Evolutionary conservation across 2,888 invertebrate species (phyloP).

Genomic region (Hofmannophila pseudospretella): DNA sequence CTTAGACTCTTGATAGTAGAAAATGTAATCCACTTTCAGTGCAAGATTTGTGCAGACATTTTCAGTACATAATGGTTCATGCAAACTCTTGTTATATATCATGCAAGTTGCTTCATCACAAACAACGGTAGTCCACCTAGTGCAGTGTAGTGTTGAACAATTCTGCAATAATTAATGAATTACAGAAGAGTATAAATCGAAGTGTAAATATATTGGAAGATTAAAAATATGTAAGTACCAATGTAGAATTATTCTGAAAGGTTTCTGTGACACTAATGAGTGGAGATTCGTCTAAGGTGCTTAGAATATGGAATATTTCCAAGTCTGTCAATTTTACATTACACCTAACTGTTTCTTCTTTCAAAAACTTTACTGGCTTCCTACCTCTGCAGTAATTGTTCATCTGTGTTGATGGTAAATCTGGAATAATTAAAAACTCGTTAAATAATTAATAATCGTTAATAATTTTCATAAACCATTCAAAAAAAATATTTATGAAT

Average conservation of each 20-base stretch:
- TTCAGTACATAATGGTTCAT: slow-evolving; percentile 50
- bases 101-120: slow-evolving; percentile 42
- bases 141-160: slow-evolving; percentile 52
- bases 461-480: too few species aligned
- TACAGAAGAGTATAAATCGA: slow-evolving; percentile 1
- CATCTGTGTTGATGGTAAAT: slow-evolving; percentile 42
- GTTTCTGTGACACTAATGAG: slow-evolving; percentile 46
- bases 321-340: slow-evolving; percentile 50
- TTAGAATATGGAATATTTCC: slow-evolving; percentile 54
- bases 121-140: slow-evolving; percentile 49
- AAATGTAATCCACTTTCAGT: slow-evolving; percentile 47
- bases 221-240: slow-evolving; percentile 35
- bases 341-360: slow-evolving; percentile 44
- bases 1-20: slow-evolving; percentile 47
- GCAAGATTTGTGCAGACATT: slow-evolving; percentile 48
- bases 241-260: slow-evolving; percentile 36
- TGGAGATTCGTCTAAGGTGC: slow-evolving; percentile 35
- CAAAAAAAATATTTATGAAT: too few species aligned
- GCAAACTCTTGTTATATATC: slow-evolving; percentile 40
- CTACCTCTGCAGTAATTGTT: slow-evolving; percentile 55
- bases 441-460: too few species aligned
- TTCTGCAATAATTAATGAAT: slow-evolving; percentile 43
- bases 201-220: too few species aligned
- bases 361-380: slow-evolving; percentile 46
- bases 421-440: slow-evolving; percentile 33